A percentile compares a stretch with the other conserved stretches of the same genome.
Conservation (phyloP, 1,140 invertebrate species). For the Drosophila baimaii region DNA sequence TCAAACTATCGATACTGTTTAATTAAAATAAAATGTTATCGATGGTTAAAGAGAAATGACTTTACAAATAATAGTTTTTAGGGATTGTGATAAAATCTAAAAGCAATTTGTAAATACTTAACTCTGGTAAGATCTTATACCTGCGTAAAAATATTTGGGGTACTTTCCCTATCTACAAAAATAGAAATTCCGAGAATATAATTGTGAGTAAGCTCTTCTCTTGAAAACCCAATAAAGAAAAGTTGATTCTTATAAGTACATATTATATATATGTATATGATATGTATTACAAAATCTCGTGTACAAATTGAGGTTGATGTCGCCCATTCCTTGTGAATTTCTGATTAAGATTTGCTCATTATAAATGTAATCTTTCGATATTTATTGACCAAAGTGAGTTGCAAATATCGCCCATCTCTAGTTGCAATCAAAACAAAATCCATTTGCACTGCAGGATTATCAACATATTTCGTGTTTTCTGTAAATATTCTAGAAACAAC, state of each 20-base stretch:
- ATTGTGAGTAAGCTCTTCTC: background rate
- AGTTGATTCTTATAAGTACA: too few species aligned
- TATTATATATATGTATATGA: too few species aligned
- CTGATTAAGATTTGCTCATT: background rate
- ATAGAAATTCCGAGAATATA: background rate
- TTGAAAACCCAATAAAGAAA: too few species aligned
- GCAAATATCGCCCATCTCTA: background rate
- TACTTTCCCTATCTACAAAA: background rate
- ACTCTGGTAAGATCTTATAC: background rate
- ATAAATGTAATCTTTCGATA: background rate
- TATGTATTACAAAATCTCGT: too few species aligned
- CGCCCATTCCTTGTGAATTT: too few species aligned
- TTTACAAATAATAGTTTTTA: background rate
- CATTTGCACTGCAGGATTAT: background rate
- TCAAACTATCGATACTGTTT: background rate
- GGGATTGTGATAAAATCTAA: background rate
- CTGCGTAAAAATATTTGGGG: background rate
- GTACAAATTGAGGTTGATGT: too few species aligned
- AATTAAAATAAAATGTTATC: background rate
- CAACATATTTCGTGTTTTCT: background rate
- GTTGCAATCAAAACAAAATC: background rate
- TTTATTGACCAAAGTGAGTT: background rate
- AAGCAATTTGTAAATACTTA: background rate
- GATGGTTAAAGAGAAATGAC: background rate
- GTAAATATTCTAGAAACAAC: constrained; percentile 3